These are phyloP conservation scores for Chrysodeixis includens DNA, from an alignment of 2,888 invertebrate species.

Conservation along the genomic window DNA sequence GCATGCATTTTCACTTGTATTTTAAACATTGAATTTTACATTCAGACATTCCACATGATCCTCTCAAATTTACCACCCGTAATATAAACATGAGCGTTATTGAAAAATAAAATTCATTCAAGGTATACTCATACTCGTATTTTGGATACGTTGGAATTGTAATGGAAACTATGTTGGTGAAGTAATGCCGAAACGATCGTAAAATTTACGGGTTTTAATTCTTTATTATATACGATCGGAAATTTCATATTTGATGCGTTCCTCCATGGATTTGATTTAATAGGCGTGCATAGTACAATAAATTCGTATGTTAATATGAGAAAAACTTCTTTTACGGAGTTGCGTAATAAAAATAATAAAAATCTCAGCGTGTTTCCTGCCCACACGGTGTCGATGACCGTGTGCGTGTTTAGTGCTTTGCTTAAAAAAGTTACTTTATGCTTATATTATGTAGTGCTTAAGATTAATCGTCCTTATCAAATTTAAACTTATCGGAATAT, in stretches of 20 bases:
- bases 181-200: constrained; percentile 23
- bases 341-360: constrained; percentile 63
- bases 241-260: constrained; percentile 30
- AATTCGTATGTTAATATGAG: constrained; percentile 59
- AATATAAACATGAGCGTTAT: not conserved
- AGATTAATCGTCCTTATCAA: constrained; percentile 58
- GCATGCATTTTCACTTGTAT: constrained; percentile 2
- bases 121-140: not conserved
- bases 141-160: not conserved
- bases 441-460: constrained; percentile 56
- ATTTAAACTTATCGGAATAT: constrained; percentile 41
- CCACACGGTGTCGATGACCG: constrained; percentile 58
- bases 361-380: constrained; percentile 59
- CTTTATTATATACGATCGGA: constrained; percentile 21
- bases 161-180: constrained; percentile 12
- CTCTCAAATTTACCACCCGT: not conserved
- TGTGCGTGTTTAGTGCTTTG: constrained; percentile 44
- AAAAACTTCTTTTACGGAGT: constrained; percentile 50
- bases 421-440: constrained; percentile 51
- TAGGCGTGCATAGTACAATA: constrained; percentile 46
- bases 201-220: constrained; percentile 28
- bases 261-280: constrained; percentile 44
- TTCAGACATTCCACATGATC: not conserved
- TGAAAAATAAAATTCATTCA: constrained; percentile 1
- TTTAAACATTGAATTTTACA: not conserved